Percentiles rank a stretch among this genome's conserved stretches.
Evolutionary conservation across 35 echinoderm and acorn worm genomes (phyloP).

Genomic region (Anneissia japonica): DNA sequence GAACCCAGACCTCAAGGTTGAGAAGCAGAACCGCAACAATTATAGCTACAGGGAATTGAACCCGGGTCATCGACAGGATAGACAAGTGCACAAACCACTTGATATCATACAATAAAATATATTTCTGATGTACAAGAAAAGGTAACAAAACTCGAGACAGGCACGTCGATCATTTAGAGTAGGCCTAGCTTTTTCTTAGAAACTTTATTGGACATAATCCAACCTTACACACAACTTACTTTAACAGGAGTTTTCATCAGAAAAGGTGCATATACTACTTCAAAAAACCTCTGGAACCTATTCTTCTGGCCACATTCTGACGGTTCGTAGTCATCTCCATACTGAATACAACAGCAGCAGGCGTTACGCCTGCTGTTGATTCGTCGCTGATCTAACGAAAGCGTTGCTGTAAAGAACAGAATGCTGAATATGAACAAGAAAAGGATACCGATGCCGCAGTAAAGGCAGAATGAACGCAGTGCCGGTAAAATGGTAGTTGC

Average conservation of each 20-base stretch:
- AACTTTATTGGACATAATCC: too few species aligned
- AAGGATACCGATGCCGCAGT: constrained; percentile 5
- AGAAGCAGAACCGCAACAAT: too few species aligned
- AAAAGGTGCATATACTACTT: not conserved
- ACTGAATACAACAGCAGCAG: not conserved
- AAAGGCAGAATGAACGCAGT: not conserved
- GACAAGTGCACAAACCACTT: too few species aligned
- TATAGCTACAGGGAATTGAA: too few species aligned
- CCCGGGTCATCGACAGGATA: too few species aligned
- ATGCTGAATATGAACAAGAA: constrained; percentile 8
- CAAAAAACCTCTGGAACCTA: not conserved
- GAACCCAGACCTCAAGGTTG: too few species aligned
- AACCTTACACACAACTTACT: not conserved
- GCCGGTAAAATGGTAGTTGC: constrained; percentile 3
- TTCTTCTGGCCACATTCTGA: not conserved
- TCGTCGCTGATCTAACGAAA: not conserved
- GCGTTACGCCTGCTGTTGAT: not conserved
- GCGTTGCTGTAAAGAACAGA: not conserved
- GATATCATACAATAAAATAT: too few species aligned
- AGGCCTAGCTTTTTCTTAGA: too few species aligned
- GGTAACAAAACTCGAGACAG: too few species aligned
- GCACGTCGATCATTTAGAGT: too few species aligned
- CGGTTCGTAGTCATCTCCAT: not conserved
- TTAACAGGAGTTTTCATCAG: constrained; percentile 3
- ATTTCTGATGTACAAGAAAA: too few species aligned